These are phyloP conservation scores for Vanessa tameamea DNA, from an alignment of 1,140 invertebrate genomes.

Conservation along the genomic window DNA sequence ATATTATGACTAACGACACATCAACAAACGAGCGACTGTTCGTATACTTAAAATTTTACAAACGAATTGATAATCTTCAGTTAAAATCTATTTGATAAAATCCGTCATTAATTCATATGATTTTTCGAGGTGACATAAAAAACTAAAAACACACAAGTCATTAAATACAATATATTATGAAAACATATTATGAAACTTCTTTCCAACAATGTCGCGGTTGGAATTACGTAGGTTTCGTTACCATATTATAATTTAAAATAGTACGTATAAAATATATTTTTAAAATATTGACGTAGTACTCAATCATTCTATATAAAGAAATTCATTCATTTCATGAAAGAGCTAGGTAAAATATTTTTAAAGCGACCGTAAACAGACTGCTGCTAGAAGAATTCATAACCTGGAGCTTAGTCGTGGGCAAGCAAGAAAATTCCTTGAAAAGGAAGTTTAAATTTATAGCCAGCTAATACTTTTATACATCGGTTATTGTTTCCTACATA, in stretches of 20 bases:
- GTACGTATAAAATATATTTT: background rate
- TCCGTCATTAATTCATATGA: no score
- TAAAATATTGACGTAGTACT: background rate
- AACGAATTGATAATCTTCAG: no score
- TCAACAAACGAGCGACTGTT: no score
- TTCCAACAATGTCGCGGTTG: no score
- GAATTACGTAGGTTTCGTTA: no score
- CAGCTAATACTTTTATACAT: constrained; percentile 7
- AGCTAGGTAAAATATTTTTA: constrained; percentile 27
- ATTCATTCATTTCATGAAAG: constrained; percentile 13
- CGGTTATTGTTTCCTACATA: constrained; percentile 7
- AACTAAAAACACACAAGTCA: no score
- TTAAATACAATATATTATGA: no score
- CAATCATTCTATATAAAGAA: constrained; percentile 3
- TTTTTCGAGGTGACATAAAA: no score
- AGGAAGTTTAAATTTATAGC: constrained; percentile 4
- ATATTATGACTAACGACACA: no score
- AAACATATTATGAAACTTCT: no score
- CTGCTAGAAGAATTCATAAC: constrained; percentile 12
- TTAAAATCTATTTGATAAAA: no score
- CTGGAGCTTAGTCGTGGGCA: constrained; percentile 4
- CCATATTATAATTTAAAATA: background rate
- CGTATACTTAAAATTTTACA: no score
- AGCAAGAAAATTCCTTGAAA: constrained; percentile 26
- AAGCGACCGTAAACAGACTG: constrained; percentile 41